Conservation (phyloP, 2,113 vertebrate genomes). For the Lota lota region DNA sequence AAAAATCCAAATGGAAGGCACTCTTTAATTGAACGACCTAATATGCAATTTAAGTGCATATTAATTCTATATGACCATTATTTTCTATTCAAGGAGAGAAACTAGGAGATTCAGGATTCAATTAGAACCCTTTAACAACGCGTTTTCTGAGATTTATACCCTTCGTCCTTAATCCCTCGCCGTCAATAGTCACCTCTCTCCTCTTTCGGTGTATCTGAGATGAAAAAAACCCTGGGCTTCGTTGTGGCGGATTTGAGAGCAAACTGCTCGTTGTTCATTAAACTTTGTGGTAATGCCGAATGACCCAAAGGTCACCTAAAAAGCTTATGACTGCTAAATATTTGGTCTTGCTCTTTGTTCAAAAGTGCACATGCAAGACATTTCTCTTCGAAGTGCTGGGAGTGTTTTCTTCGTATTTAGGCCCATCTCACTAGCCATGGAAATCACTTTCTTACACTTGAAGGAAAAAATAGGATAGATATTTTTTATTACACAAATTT, state of each 20-base stretch:
- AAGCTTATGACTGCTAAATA: conserved; percentile 93
- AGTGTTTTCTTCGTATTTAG: background rate
- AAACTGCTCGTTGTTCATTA: conserved; percentile 99
- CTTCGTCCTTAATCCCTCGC: background rate
- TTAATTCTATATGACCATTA: conserved; percentile 11
- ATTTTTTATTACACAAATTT: too few species aligned
- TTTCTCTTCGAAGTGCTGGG: conserved; percentile 34
- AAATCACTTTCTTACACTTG: too few species aligned
- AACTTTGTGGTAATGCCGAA: conserved; percentile 92
- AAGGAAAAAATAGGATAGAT: too few species aligned
- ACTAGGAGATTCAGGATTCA: too few species aligned
- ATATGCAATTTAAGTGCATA: too few species aligned
- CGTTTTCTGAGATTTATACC: too few species aligned
- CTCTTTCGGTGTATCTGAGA: conserved; percentile 55
- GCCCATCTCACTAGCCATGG: too few species aligned
- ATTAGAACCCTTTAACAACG: too few species aligned
- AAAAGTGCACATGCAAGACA: conserved; percentile 74
- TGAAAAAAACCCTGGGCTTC: conserved; percentile 78
- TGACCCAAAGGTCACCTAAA: conserved; percentile 95
- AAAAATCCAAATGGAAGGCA: too few species aligned
- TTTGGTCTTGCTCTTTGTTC: conserved; percentile 82
- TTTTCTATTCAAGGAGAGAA: too few species aligned
- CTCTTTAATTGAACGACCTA: too few species aligned
- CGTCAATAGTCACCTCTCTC: background rate
- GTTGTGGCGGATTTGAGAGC: conserved; percentile 77